Evolutionary conservation across 2,888 invertebrate genomes (phyloP).

Genomic region (Hemistola chrysoprasaria): DNA sequence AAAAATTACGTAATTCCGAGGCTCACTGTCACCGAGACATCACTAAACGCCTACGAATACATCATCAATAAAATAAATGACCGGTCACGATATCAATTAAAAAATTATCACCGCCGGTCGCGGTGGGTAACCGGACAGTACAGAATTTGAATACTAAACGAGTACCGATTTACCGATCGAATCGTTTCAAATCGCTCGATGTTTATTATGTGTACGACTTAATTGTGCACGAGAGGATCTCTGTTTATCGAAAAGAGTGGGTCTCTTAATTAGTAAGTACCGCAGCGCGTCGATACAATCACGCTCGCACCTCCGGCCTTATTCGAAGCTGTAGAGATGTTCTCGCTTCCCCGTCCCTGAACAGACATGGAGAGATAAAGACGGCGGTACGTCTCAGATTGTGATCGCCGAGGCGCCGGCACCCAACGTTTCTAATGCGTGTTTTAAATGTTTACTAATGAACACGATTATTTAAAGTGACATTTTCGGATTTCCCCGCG

Average conservation of each 20-base stretch:
- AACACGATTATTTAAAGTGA: slow-evolving; percentile 80
- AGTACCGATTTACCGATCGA: slow-evolving; percentile 51
- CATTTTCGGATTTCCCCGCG: slow-evolving; percentile 72
- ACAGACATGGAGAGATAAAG: slow-evolving; percentile 38
- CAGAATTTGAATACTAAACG: slow-evolving; percentile 68
- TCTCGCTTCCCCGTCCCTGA: slow-evolving; percentile 36
- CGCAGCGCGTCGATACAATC: slow-evolving; percentile 65
- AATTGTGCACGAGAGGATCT: slow-evolving; percentile 54
- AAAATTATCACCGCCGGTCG: slow-evolving; percentile 64
- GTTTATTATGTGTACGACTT: slow-evolving; percentile 62
- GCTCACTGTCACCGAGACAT: slow-evolving; percentile 17
- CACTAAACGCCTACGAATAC: slow-evolving; percentile 18
- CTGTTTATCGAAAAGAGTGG: slow-evolving; percentile 42
- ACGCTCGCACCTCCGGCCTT: slow-evolving; percentile 66
- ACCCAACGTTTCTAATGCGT: slow-evolving; percentile 75
- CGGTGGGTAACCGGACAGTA: slow-evolving; percentile 62
- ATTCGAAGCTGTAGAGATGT: slow-evolving; percentile 40
- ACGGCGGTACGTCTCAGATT: slow-evolving; percentile 56
- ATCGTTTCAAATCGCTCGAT: slow-evolving; percentile 52
- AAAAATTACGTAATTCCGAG: slow-evolving; percentile 30
- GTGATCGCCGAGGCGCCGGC: slow-evolving; percentile 73
- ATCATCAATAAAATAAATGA: slow-evolving; percentile 44
- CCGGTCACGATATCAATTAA: slow-evolving; percentile 55
- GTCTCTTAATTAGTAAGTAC: slow-evolving; percentile 76
- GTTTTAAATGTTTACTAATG: slow-evolving; percentile 81